phyloP scores from a whole-genome alignment of 2,888 invertebrate genomes.

The Drosophila nigritarsus region DNA sequence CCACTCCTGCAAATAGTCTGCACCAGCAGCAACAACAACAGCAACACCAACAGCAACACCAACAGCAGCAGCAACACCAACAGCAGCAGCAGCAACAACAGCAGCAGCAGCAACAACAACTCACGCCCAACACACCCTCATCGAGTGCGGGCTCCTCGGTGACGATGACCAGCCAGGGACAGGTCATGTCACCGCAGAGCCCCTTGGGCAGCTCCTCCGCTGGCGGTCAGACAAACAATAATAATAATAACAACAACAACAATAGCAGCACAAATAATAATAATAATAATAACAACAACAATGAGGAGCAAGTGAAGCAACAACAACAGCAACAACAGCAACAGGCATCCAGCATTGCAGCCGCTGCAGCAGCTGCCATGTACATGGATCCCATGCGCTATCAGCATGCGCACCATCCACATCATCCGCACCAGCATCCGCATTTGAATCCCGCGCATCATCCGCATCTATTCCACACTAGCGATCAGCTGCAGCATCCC shows the following conservation, averaged over 20 bases:
- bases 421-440: slow-evolving; percentile 83
- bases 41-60: slow-evolving; percentile 80
- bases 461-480: slow-evolving; percentile 84
- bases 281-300: slow-evolving; percentile 70
- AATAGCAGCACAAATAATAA: slow-evolving; percentile 74
- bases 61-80: slow-evolving; percentile 82
- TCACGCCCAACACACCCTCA: slow-evolving; percentile 83
- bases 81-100: slow-evolving; percentile 76
- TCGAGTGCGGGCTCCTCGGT: slow-evolving; percentile 84
- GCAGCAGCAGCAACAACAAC: slow-evolving; percentile 77
- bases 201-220: slow-evolving; percentile 82
- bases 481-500: slow-evolving; percentile 83
- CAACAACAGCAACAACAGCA: slow-evolving; percentile 65
- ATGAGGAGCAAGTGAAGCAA: slow-evolving; percentile 79
- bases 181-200: slow-evolving; percentile 84
- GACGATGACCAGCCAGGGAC: slow-evolving; percentile 84
- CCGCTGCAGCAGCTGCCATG: slow-evolving; percentile 85
- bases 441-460: slow-evolving; percentile 84
- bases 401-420: slow-evolving; percentile 83
- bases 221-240: slow-evolving; percentile 75
- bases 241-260: slow-evolving; percentile 73
- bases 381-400: slow-evolving; percentile 85
- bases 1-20: slow-evolving; percentile 84
- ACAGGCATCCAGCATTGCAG: slow-evolving; percentile 84
- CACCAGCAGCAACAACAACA: slow-evolving; percentile 82